phyloP scores from a whole-genome alignment of 1,140 invertebrate species.

The Campoletis sonorensis region DNA sequence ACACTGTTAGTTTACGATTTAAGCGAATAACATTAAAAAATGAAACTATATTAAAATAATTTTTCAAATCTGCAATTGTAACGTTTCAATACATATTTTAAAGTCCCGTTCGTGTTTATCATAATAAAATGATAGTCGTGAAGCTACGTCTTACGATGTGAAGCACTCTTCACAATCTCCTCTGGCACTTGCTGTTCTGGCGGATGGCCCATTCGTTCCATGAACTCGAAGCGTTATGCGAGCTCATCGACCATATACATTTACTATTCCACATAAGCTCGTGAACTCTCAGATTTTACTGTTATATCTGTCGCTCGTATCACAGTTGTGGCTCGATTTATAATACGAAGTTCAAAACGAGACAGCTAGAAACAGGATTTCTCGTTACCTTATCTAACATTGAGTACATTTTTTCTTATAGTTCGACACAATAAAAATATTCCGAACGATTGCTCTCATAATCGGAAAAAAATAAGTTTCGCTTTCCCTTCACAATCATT shows the following conservation, averaged over 20 bases:
- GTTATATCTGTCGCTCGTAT: slow-evolving; percentile 55
- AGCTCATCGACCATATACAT: slow-evolving; percentile 16
- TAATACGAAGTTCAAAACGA: background rate
- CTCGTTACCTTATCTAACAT: background rate
- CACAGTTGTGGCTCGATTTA: slow-evolving; percentile 41
- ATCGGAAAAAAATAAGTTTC: background rate
- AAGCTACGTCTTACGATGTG: background rate
- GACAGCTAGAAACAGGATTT: background rate
- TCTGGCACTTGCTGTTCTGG: slow-evolving; percentile 48
- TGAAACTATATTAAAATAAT: no score
- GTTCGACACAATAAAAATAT: background rate
- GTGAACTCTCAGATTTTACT: slow-evolving; percentile 61
- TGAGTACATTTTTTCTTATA: background rate
- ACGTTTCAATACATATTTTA: background rate
- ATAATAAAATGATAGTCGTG: slow-evolving; percentile 7
- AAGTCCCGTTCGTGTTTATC: background rate
- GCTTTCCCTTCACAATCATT: background rate
- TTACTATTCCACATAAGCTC: slow-evolving; percentile 28
- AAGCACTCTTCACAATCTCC: slow-evolving; percentile 51
- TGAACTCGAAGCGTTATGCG: slow-evolving; percentile 55
- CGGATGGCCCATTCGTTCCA: slow-evolving; percentile 53
- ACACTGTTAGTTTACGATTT: no score
- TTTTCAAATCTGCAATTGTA: no score
- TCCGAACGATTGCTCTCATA: background rate
- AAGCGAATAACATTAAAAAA: no score